Conservation (phyloP, 2,113 vertebrate species). For the Megatriorchis doriae region DNA sequence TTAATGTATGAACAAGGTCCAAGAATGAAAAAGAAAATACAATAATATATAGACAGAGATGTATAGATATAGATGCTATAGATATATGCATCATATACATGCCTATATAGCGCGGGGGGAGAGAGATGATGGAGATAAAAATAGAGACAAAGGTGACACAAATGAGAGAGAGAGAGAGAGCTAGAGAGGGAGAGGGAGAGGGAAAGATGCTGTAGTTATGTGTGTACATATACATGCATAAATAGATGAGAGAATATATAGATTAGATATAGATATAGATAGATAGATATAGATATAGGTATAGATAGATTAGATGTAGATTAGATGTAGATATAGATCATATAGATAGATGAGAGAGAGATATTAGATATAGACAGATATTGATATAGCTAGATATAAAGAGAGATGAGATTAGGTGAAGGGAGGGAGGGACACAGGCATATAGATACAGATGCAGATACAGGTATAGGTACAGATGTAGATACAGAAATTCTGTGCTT, state of each 20-base stretch:
- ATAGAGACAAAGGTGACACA: not conserved
- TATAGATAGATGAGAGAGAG: too few species aligned
- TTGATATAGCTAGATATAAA: too few species aligned
- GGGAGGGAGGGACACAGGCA: too few species aligned
- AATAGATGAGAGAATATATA: not conserved
- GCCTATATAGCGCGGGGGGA: too few species aligned
- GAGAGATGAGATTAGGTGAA: too few species aligned
- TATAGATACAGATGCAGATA: not conserved
- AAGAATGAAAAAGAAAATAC: not conserved
- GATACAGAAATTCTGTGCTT: not conserved
- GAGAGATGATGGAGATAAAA: not conserved
- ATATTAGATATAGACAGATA: not conserved
- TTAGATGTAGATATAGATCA: too few species aligned
- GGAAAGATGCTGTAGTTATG: not conserved
- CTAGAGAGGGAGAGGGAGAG: not conserved
- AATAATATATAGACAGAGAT: not conserved
- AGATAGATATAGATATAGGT: not conserved
- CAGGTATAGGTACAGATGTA: not conserved
- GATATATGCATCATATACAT: not conserved
- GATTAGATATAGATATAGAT: not conserved
- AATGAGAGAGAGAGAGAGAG: not conserved
- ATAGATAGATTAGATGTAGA: too few species aligned
- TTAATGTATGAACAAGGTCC: not conserved
- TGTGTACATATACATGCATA: too few species aligned
- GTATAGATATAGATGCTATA: not conserved